Evolutionary conservation across 2,797 vertebrate species (phyloP).

Genomic region (Yasuhikotakia modesta): DNA sequence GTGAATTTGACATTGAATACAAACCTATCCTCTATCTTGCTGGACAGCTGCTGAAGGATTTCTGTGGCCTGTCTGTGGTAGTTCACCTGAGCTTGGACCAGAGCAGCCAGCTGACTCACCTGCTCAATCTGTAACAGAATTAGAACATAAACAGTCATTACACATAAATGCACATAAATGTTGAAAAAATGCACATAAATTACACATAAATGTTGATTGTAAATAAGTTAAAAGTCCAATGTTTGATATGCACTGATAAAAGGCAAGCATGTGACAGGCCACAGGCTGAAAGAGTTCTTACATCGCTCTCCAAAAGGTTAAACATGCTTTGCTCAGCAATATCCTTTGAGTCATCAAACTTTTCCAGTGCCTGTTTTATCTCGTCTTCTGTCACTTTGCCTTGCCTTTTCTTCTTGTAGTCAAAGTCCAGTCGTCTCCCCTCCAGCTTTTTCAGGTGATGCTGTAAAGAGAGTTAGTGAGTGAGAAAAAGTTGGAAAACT

Average conservation of each 20-base stretch:
- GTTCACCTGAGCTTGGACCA: conserved; percentile 95
- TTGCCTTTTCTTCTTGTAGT: conserved; percentile 99
- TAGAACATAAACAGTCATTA: background rate
- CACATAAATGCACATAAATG: conserved; percentile 39
- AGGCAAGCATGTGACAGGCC: background rate
- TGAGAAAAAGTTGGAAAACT: background rate
- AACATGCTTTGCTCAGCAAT: conserved; percentile 98
- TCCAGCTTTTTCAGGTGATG: conserved; percentile 97
- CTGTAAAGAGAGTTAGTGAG: conserved; percentile 71
- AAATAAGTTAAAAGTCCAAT: background rate
- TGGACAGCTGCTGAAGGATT: conserved; percentile 91
- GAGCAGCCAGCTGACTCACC: conserved; percentile 93
- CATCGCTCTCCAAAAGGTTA: conserved; percentile 96
- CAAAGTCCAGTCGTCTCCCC: conserved; percentile 95
- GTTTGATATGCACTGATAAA: background rate
- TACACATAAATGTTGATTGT: conserved; percentile 27
- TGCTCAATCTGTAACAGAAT: conserved; percentile 86
- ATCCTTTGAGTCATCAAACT: conserved; percentile 98
- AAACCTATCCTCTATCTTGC: conserved; percentile 91
- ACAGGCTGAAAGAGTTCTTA: conserved; percentile 65
- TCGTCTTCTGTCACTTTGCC: conserved; percentile 94
- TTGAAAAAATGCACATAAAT: too few species aligned
- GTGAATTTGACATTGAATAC: conserved; percentile 41
- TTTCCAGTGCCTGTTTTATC: conserved; percentile 93
- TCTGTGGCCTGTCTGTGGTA: conserved; percentile 93